A percentile compares a stretch with the other conserved stretches of the same genome.
phyloP scores from a whole-genome alignment of 1,140 invertebrate species.

The Drosophila miranda region DNA sequence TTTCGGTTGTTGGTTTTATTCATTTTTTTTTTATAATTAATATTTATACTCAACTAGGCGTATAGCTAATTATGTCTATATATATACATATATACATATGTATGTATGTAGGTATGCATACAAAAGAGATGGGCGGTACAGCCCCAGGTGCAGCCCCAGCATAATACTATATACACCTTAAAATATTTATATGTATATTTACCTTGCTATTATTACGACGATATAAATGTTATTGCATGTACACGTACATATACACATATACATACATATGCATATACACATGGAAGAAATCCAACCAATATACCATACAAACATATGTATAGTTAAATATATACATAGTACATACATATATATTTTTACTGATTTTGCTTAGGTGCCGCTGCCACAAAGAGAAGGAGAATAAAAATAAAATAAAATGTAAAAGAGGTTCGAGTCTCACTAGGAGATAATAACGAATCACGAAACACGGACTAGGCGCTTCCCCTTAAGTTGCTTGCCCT shows the following conservation, averaged over 20 bases:
- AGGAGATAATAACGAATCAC: conserved; percentile 3
- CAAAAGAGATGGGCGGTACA: conserved; percentile 6
- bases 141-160: conserved; percentile 34
- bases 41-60: conserved; percentile 30
- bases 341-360: conserved; percentile 46
- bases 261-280: conserved; percentile 59
- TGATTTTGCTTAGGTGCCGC: conserved; percentile 52
- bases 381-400: conserved; percentile 23
- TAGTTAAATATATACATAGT: conserved; percentile 58
- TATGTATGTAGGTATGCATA: conserved; percentile 12
- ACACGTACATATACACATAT: conserved; percentile 59
- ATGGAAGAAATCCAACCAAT: conserved; percentile 9
- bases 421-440: conserved; percentile 13
- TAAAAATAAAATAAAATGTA: conserved; percentile 19
- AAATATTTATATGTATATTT: conserved; percentile 79
- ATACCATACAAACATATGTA: conserved; percentile 21
- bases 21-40: conserved; percentile 37
- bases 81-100: conserved; percentile 6
- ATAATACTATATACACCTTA: conserved; percentile 64
- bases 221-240: conserved; percentile 79
- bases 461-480: no score
- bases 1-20: conserved; percentile 43
- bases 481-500: no score
- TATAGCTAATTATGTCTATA: background rate
- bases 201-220: conserved; percentile 74